Evolutionary conservation across 64 coral and sea anemone species (phyloP).

Genomic region (Montipora cactus): DNA sequence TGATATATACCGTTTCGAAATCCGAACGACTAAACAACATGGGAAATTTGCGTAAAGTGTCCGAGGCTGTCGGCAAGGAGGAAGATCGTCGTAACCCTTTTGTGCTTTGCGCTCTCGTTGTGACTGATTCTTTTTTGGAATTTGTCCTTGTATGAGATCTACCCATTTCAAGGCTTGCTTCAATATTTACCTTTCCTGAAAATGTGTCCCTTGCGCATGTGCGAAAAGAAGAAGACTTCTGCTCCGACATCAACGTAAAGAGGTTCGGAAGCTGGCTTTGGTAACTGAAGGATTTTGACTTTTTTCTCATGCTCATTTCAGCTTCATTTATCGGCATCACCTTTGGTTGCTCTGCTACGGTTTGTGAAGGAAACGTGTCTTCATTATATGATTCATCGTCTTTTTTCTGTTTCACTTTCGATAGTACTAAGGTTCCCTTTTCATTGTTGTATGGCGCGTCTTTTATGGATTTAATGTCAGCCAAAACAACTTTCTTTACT

Average conservation of each 20-base stretch:
- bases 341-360: background rate
- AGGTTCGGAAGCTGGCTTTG: constrained; percentile 25
- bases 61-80: background rate
- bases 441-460: background rate
- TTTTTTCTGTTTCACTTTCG: background rate
- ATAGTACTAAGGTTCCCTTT: background rate
- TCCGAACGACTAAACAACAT: background rate
- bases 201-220: background rate
- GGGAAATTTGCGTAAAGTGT: background rate
- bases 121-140: background rate
- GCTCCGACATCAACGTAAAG: constrained; percentile 12
- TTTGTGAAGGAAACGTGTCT: background rate
- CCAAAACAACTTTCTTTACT: background rate
- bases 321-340: background rate
- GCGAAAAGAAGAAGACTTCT: constrained; percentile 16
- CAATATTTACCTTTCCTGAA: background rate
- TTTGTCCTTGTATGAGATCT: background rate
- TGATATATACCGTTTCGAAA: background rate
- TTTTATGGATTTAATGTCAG: background rate
- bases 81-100: background rate
- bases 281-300: background rate
- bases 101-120: background rate
- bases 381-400: background rate
- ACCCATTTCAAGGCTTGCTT: background rate
- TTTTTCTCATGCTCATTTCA: background rate